A percentile compares a stretch with the other conserved stretches of the same genome.
Conservation (phyloP, 2,113 vertebrate genomes). For the Hemiprocne comata region DNA sequence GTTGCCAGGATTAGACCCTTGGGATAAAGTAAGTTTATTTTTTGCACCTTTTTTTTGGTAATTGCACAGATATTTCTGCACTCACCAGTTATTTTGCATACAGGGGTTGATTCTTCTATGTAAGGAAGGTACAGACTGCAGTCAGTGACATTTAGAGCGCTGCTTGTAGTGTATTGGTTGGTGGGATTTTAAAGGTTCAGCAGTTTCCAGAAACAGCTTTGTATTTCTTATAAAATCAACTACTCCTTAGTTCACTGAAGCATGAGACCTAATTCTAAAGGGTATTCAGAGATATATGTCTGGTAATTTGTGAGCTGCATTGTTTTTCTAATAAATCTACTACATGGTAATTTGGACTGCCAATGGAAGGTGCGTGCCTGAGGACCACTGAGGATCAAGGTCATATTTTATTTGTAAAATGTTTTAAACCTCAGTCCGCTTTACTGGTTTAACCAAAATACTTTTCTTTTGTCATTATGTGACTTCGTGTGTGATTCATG, state of each 20-base stretch:
- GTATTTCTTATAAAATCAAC: conserved; percentile 17
- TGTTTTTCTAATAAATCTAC: conserved; percentile 7
- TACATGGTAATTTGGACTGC: not conserved
- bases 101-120: not conserved
- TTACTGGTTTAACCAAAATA: not conserved
- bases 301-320: not conserved
- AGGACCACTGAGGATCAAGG: not conserved
- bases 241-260: not conserved
- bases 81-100: not conserved
- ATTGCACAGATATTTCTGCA: not conserved
- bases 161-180: not conserved
- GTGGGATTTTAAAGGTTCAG: not conserved
- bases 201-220: not conserved
- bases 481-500: not conserved
- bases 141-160: not conserved
- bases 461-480: not conserved
- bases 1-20: not conserved
- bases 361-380: not conserved
- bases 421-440: not conserved
- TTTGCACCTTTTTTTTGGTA: not conserved
- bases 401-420: not conserved
- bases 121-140: not conserved
- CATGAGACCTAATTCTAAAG: conserved; percentile 24
- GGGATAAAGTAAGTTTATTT: not conserved
- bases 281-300: not conserved